Percentiles rank a stretch among this genome's conserved stretches.
Evolutionary conservation across 1,140 invertebrate genomes (phyloP).

Genomic region (Drosophila nannoptera): DNA sequence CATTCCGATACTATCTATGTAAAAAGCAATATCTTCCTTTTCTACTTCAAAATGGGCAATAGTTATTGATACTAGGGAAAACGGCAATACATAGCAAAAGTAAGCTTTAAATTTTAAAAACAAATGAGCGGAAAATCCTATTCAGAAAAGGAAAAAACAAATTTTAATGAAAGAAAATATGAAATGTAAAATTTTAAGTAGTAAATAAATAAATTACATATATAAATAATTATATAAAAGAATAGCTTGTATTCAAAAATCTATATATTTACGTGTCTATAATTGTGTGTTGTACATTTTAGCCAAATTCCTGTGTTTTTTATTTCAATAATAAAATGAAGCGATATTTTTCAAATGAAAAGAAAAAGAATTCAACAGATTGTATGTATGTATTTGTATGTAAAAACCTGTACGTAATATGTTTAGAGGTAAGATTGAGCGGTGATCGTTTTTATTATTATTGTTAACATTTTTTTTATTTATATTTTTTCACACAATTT

Average conservation of each 20-base stretch:
- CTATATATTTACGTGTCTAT: slow-evolving; percentile 46
- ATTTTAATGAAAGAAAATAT: slow-evolving; percentile 22
- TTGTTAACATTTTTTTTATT: not conserved
- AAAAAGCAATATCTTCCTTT: slow-evolving; percentile 35
- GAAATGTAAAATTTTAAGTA: slow-evolving; percentile 64
- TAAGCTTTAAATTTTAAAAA: slow-evolving; percentile 63
- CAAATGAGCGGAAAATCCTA: slow-evolving; percentile 16
- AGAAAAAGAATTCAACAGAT: slow-evolving; percentile 39
- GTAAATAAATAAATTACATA: slow-evolving; percentile 40
- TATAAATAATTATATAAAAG: slow-evolving; percentile 30
- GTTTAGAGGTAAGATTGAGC: slow-evolving; percentile 51
- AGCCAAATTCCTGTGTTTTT: slow-evolving; percentile 75
- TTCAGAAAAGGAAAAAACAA: slow-evolving; percentile 17
- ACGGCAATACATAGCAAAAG: slow-evolving; percentile 46
- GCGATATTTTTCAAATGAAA: slow-evolving; percentile 61
- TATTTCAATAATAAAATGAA: slow-evolving; percentile 55
- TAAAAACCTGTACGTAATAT: slow-evolving; percentile 44
- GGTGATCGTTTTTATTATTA: slow-evolving; percentile 41
- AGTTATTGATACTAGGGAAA: slow-evolving; percentile 38
- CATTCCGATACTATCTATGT: slow-evolving; percentile 60
- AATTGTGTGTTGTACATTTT: slow-evolving; percentile 72
- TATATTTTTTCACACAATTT: slow-evolving; percentile 36
- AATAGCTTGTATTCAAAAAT: slow-evolving; percentile 28
- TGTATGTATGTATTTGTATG: slow-evolving; percentile 55
- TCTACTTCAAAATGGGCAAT: slow-evolving; percentile 53